Base-by-base conservation (phyloP, 2,113 vertebrate species). In the Engraulis encrasicolus region DNA sequence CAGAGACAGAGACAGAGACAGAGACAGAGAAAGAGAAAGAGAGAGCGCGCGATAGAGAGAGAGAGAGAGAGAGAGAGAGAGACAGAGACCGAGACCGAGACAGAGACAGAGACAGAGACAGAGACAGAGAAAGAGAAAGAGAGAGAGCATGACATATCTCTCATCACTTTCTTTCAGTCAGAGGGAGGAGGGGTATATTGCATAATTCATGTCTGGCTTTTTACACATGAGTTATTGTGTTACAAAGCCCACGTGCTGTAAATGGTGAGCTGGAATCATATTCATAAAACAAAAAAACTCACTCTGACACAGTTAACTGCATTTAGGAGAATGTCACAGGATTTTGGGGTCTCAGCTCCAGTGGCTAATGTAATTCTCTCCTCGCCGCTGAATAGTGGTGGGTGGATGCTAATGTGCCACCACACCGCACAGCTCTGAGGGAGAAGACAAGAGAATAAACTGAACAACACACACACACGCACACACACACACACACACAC, bases 161-260 rank as follows among this genome's bases (percentile, higher is more conserved):
- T 83, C 77, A 66, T 31, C 58, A 66, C n/a, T n/a, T n/a, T n/a
- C n/a, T 74, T 74, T 61, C 31, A 52, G 83, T 71, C 81, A 81
- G 36, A 31, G 78, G 40, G 78, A 9, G 78, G 36, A 31, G 78
- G 40, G 78, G 15, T 50, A n/a, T 66, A 50, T 19, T 84, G 52
- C 79, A 86, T 88, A 85, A 86, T 88, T 85, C 71, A 86, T 88
- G 83, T 23, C n/a, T 81, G 84, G 80, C 50, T 45, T 86, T 88
- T 88, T 61, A 86, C 34, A 50, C 38, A 18, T 52, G 50, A 83
- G 77, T 83, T 86, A 79, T 80, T 78, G 71, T 50, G 61, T 66
- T 40, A 78, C n/a, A 23, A 20, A 31, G 45, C 50, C 31, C 36
- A 58, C 79, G 31, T 34, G 71, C 38, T 49, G 18, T 48, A 52